These are phyloP conservation scores for Dexiosoma caninum DNA, from an alignment of 2,888 invertebrate genomes.

Conservation along the genomic window DNA sequence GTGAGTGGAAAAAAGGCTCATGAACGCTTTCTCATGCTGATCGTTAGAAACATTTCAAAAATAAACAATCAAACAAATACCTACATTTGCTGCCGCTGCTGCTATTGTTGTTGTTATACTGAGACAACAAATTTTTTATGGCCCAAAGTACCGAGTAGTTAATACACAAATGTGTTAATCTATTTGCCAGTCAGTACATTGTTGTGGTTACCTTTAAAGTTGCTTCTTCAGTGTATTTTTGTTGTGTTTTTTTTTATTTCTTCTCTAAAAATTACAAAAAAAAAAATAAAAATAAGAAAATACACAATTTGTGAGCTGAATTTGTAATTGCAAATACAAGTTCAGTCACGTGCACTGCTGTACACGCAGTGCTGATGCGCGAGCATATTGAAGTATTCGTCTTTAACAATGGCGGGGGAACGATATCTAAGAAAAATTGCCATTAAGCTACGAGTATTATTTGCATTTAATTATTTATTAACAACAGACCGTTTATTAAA, in stretches of 20 bases:
- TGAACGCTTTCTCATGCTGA: constrained; percentile 13
- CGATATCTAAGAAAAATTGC: neutral
- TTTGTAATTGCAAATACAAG: constrained; percentile 64
- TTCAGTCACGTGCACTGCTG: constrained; percentile 64
- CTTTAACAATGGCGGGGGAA: constrained; percentile 29
- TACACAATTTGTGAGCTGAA: constrained; percentile 62
- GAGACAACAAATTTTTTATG: constrained; percentile 47
- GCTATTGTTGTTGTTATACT: constrained; percentile 22
- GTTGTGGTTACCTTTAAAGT: constrained; percentile 42
- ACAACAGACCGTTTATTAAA: too few relatives aligned
- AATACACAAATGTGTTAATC: constrained; percentile 62
- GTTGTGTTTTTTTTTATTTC: constrained; percentile 1
- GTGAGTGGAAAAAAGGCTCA: constrained; percentile 45
- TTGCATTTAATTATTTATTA: too few relatives aligned
- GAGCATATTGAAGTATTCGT: constrained; percentile 17
- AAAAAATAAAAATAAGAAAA: too few relatives aligned
- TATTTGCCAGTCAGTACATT: constrained; percentile 55
- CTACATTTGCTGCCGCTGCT: too few relatives aligned
- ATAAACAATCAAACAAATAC: constrained; percentile 4
- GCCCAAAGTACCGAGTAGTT: constrained; percentile 55
- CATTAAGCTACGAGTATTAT: too few relatives aligned
- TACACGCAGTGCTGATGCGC: constrained; percentile 32
- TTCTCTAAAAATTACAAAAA: too few relatives aligned
- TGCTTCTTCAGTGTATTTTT: constrained; percentile 56
- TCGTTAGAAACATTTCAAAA: constrained; percentile 49